Conservation (phyloP, 92 coral and sea anemone genomes). For the Diadumene lineata region DNA sequence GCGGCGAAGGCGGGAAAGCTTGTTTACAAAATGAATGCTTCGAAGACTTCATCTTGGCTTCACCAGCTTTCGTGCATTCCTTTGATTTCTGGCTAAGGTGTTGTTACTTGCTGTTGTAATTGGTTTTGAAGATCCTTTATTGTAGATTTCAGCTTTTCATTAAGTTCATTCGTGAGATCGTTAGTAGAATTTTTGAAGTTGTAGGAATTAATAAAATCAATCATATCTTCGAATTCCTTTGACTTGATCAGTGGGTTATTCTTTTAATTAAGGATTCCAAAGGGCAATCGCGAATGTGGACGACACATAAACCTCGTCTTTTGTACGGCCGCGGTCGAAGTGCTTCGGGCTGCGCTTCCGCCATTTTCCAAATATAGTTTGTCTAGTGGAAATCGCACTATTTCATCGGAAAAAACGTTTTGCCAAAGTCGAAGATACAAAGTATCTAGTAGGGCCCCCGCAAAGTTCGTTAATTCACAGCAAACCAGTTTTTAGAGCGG, state of each 20-base stretch:
- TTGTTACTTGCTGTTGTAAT: background rate
- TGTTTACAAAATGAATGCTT: background rate
- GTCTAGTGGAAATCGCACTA: background rate
- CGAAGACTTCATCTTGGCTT: background rate
- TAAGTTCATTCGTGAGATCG: background rate
- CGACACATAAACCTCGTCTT: slow-evolving; percentile 16
- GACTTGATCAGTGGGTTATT: background rate
- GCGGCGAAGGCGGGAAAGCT: background rate
- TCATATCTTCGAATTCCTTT: background rate
- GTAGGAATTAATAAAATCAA: background rate
- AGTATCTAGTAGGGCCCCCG: slow-evolving; percentile 14
- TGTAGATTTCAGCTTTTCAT: background rate
- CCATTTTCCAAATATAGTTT: background rate
- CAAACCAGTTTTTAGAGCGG: background rate
- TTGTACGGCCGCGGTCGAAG: slow-evolving; percentile 1
- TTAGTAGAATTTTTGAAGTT: background rate
- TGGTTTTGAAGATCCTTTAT: background rate
- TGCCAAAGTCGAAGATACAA: slow-evolving; percentile 11
- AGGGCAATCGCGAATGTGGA: slow-evolving; percentile 9
- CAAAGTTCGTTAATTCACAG: slow-evolving; percentile 9
- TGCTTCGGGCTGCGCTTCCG: background rate
- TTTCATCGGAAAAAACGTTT: slow-evolving; percentile 13
- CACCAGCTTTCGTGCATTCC: background rate
- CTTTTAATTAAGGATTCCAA: background rate
- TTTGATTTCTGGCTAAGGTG: background rate